Evolutionary conservation across 2,888 invertebrate genomes (phyloP).

Genomic region (Galerucella pusilla): DNA sequence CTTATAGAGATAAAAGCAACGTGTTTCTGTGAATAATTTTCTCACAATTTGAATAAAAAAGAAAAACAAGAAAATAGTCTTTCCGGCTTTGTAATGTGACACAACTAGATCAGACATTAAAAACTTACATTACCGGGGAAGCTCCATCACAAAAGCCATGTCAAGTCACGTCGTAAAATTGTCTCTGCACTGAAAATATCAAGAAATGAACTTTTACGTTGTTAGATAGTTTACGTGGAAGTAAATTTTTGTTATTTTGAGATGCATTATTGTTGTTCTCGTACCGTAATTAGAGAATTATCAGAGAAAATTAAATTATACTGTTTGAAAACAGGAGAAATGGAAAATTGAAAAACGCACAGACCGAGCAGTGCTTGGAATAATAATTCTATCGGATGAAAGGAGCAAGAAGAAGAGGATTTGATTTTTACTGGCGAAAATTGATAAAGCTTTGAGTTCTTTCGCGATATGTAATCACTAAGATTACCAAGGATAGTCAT

Average conservation of each 20-base stretch:
- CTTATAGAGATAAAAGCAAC: neutral
- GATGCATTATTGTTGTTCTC: too few relatives aligned
- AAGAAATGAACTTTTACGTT: neutral
- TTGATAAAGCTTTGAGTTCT: neutral
- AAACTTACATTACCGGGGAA: neutral
- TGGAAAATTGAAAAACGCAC: neutral
- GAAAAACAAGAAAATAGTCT: neutral
- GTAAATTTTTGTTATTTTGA: too few relatives aligned
- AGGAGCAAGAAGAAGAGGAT: neutral
- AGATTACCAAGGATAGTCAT: too few relatives aligned
- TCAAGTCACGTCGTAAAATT: neutral
- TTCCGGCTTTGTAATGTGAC: neutral
- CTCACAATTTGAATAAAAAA: neutral
- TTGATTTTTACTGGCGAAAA: neutral
- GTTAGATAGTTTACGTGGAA: neutral
- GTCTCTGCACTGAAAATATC: neutral
- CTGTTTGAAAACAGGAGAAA: neutral
- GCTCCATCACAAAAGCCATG: neutral
- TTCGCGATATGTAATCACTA: too few relatives aligned
- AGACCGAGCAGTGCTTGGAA: neutral
- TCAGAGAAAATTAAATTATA: constrained; percentile 18
- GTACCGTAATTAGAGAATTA: constrained; percentile 10
- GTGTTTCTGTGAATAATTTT: neutral
- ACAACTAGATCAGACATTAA: neutral
- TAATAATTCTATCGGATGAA: neutral